These are phyloP conservation scores for Elephas maximus DNA, from an alignment of 2,113 vertebrate species.

Conservation along the genomic window DNA sequence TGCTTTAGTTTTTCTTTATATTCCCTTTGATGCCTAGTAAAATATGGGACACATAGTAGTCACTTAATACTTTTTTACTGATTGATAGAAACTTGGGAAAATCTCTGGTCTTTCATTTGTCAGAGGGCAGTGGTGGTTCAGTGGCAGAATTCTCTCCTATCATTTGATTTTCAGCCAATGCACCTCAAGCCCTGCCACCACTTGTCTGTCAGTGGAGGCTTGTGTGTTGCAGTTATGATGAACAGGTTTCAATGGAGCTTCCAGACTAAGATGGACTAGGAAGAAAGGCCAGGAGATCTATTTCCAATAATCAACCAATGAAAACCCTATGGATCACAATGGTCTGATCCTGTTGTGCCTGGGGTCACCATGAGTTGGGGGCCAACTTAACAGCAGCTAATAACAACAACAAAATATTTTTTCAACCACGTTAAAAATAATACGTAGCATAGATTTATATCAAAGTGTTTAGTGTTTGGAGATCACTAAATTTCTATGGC, in stretches of 20 bases:
- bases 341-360: too few relatives aligned
- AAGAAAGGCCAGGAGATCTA: background rate
- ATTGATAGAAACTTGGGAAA: slow-evolving; percentile 2
- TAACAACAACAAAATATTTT: background rate
- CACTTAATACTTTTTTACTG: slow-evolving; percentile 9
- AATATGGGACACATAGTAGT: background rate
- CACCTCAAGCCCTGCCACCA: background rate
- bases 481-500: slow-evolving; percentile 27
- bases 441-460: background rate
- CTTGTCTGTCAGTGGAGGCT: background rate
- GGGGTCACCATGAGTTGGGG: too few relatives aligned
- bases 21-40: background rate
- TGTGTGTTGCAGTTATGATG: background rate
- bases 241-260: too few relatives aligned
- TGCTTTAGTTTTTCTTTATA: slow-evolving; percentile 9
- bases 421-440: background rate
- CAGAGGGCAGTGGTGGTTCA: background rate
- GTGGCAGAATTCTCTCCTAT: background rate
- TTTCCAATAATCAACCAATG: background rate
- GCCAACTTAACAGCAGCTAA: too few relatives aligned
- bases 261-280: too few relatives aligned
- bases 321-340: background rate
- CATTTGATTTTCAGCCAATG: background rate
- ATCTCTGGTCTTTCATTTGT: background rate
- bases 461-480: slow-evolving; percentile 15